Conservation (phyloP, 1,140 invertebrate genomes). For the Atta cephalotes region DNA sequence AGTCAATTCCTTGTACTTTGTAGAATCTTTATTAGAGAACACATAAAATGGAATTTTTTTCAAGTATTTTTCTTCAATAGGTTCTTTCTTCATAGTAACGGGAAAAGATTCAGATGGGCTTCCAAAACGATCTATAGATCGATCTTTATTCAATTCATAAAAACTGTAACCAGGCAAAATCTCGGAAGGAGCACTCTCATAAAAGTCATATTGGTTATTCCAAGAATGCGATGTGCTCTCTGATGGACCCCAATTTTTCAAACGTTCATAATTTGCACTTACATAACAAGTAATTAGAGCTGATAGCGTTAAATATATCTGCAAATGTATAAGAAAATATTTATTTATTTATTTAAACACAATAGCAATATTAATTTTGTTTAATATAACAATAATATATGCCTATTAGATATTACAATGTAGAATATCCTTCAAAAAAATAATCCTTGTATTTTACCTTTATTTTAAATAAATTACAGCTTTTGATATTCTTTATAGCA, state of each 20-base stretch:
- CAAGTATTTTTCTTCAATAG: conserved; percentile 75
- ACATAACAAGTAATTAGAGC: conserved; percentile 36
- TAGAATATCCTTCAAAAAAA: background rate
- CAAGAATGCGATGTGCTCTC: background rate
- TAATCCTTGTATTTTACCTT: too few relatives aligned
- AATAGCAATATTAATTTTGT: conserved; percentile 2
- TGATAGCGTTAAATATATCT: conserved; percentile 39
- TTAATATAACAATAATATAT: background rate
- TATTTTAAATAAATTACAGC: too few relatives aligned
- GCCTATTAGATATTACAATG: background rate
- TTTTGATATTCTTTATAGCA: too few relatives aligned
- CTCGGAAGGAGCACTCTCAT: conserved; percentile 52
- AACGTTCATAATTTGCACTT: conserved; percentile 29
- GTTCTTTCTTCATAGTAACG: conserved; percentile 67
- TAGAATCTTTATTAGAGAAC: conserved; percentile 58
- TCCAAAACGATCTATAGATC: background rate
- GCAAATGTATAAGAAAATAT: background rate
- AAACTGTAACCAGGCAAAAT: background rate
- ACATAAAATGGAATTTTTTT: conserved; percentile 77
- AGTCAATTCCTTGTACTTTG: conserved; percentile 65
- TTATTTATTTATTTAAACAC: background rate
- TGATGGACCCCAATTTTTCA: background rate
- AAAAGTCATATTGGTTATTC: conserved; percentile 18
- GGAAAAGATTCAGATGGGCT: conserved; percentile 15
- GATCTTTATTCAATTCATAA: background rate